phyloP scores from a whole-genome alignment of 2,888 invertebrate species.

The Spodoptera exigua region DNA sequence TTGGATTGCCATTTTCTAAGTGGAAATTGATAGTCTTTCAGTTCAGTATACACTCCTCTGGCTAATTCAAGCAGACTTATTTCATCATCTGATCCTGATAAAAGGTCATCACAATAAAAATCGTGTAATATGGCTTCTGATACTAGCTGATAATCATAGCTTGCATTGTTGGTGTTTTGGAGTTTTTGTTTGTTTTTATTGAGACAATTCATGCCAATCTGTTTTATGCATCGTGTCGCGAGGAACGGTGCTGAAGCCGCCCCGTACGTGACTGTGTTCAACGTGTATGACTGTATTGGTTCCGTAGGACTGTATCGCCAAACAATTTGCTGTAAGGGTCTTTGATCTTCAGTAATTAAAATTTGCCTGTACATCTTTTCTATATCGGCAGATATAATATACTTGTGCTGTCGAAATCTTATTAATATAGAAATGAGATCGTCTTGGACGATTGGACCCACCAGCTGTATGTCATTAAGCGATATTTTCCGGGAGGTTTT shows the following conservation, averaged over 20 bases:
- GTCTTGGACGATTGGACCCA: constrained; percentile 3
- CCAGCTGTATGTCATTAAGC: constrained; percentile 1
- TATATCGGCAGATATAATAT: neutral
- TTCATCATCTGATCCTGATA: constrained; percentile 1
- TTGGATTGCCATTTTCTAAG: constrained; percentile 3
- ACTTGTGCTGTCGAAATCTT: constrained; percentile 6
- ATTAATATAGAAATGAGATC: constrained; percentile 1
- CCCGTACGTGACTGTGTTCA: too few species aligned
- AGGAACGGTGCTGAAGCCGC: constrained; percentile 10
- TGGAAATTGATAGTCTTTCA: constrained; percentile 1
- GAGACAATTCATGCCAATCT: neutral
- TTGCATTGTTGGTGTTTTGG: neutral
- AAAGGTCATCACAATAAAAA: constrained; percentile 12
- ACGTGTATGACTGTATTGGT: too few species aligned
- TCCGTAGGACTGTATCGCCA: constrained; percentile 8
- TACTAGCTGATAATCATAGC: constrained; percentile 2
- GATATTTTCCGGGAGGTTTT: neutral
- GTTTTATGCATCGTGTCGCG: constrained; percentile 5
- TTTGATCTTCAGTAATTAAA: neutral
- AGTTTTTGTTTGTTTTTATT: too few species aligned
- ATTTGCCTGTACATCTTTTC: constrained; percentile 9
- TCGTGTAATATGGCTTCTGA: constrained; percentile 4
- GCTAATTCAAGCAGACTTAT: neutral
- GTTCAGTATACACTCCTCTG: neutral
- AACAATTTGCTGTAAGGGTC: constrained; percentile 1